Percentiles rank a stretch among this genome's conserved stretches.
These are phyloP conservation scores for Danio tinwini DNA, from an alignment of 2,797 vertebrate genomes.

Conservation along the genomic window DNA sequence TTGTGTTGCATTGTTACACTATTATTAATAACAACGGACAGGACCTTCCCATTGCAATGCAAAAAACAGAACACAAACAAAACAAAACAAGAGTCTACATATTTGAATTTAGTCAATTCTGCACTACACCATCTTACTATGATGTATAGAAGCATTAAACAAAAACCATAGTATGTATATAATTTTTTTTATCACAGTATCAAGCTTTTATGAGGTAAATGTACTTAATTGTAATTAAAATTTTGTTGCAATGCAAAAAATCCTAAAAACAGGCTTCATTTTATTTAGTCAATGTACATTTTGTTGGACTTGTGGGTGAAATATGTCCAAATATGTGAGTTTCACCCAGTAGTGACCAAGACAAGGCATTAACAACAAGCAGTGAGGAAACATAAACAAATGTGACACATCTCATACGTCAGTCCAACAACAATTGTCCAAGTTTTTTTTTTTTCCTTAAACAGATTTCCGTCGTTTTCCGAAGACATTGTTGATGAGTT, in stretches of 20 bases:
- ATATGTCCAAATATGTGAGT: neutral
- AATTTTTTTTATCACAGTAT: neutral
- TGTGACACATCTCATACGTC: neutral
- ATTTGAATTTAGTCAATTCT: neutral
- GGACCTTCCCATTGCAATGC: no score
- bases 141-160: no score
- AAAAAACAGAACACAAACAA: no score
- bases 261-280: neutral
- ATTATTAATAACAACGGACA: no score
- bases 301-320: slow-evolving; percentile 1
- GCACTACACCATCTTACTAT: no score
- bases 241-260: slow-evolving; percentile 3
- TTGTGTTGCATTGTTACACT: neutral
- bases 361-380: neutral
- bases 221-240: neutral
- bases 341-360: neutral
- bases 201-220: neutral
- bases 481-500: slow-evolving; percentile 89
- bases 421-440: slow-evolving; percentile 31
- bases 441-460: slow-evolving; percentile 60
- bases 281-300: neutral
- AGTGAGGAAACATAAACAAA: slow-evolving; percentile 14
- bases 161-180: no score
- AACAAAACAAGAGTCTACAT: no score
- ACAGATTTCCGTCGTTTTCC: slow-evolving; percentile 90